A percentile compares a stretch with the other conserved stretches of the same genome.
These are phyloP conservation scores for Leptopterna dolabrata DNA, from an alignment of 2,888 invertebrate genomes.

Conservation along the genomic window DNA sequence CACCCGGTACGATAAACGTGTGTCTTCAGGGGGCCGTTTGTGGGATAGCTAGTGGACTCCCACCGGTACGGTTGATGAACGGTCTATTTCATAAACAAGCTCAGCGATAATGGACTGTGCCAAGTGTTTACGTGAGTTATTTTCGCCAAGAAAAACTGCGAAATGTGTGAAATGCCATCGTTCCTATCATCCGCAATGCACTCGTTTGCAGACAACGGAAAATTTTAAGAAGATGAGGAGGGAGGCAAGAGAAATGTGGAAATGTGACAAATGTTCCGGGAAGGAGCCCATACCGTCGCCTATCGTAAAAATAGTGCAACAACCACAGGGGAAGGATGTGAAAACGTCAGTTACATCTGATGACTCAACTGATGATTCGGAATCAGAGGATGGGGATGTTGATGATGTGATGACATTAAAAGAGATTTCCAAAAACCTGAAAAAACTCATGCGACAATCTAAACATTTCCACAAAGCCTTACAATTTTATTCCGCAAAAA, in stretches of 20 bases:
- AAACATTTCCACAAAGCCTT: slow-evolving; percentile 1
- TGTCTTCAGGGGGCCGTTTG: neutral
- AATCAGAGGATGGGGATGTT: neutral
- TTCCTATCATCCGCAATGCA: neutral
- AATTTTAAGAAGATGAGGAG: slow-evolving; percentile 8
- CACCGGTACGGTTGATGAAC: slow-evolving; percentile 7
- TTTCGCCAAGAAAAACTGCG: neutral
- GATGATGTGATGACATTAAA: neutral
- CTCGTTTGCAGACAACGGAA: slow-evolving; percentile 8
- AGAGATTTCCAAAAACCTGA: slow-evolving; percentile 13
- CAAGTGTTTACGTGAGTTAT: neutral
- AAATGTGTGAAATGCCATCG: neutral
- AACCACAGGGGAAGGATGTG: neutral
- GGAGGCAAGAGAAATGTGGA: slow-evolving; percentile 5
- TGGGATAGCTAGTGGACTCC: slow-evolving; percentile 12
- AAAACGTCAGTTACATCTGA: neutral
- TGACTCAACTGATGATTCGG: neutral
- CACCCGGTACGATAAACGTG: neutral
- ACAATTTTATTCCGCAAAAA: slow-evolving; percentile 6
- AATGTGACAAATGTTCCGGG: neutral
- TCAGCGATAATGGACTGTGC: slow-evolving; percentile 9
- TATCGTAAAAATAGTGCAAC: neutral
- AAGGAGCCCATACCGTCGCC: neutral
- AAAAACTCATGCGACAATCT: slow-evolving; percentile 13
- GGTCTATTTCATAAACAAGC: neutral